Percentiles rank a stretch among this genome's conserved stretches.
phyloP scores from a whole-genome alignment of 2,113 vertebrate genomes.

The Amblyornis subalaris region DNA sequence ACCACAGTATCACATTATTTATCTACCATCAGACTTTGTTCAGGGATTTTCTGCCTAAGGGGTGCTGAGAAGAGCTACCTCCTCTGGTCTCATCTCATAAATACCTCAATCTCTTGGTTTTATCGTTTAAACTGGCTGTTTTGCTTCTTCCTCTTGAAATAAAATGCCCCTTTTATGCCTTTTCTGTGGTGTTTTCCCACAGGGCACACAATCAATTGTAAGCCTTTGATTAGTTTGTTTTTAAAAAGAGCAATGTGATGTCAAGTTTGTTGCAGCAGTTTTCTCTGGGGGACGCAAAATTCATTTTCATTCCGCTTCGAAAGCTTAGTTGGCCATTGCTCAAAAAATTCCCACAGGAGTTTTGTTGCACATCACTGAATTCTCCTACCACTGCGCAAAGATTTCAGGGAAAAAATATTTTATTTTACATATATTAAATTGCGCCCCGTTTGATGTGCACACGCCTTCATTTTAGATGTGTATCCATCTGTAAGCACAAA shows the following conservation, averaged over 20 bases:
- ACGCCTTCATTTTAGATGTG: neutral
- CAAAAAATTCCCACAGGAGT: neutral
- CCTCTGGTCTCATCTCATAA: neutral
- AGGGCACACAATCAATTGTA: neutral
- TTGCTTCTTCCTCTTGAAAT: neutral
- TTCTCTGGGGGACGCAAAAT: neutral
- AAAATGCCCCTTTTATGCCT: neutral
- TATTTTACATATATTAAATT: neutral
- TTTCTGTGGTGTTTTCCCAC: neutral
- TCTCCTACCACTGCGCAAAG: neutral
- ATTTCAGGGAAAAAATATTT: neutral
- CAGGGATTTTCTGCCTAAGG: neutral
- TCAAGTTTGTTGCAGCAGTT: neutral
- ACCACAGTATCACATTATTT: neutral
- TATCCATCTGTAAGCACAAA: neutral
- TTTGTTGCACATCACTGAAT: neutral
- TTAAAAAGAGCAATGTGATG: neutral
- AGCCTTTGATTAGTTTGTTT: neutral
- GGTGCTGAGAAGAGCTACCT: neutral
- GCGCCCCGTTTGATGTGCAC: neutral
- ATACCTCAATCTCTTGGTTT: neutral
- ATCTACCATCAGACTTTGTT: neutral
- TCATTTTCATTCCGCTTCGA: neutral
- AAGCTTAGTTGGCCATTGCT: neutral
- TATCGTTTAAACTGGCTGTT: neutral